These are phyloP conservation scores for Thalpophila matura DNA, from an alignment of 2,888 invertebrate species.

Conservation along the genomic window DNA sequence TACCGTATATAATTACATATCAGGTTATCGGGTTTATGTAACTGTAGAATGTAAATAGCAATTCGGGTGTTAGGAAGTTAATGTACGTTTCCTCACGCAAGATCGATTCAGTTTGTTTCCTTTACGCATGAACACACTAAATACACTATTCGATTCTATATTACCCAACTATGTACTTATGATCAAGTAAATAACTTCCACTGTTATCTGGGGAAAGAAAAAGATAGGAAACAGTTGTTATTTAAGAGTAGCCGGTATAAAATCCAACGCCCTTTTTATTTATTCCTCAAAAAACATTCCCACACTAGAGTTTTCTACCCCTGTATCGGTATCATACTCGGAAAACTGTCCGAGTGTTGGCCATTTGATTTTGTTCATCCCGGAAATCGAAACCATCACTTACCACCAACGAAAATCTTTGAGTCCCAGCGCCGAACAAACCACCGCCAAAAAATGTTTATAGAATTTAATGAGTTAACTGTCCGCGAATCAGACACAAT, in stretches of 20 bases:
- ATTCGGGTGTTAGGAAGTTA: slow-evolving; percentile 54
- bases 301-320: no score
- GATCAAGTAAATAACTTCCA: slow-evolving; percentile 16
- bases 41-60: slow-evolving; percentile 39
- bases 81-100: slow-evolving; percentile 59
- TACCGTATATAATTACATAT: slow-evolving; percentile 38
- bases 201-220: slow-evolving; percentile 22
- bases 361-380: no score
- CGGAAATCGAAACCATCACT: no score
- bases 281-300: no score
- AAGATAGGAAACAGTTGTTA: not conserved
- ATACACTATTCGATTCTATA: slow-evolving; percentile 38
- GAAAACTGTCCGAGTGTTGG: no score
- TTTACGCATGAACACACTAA: slow-evolving; percentile 40
- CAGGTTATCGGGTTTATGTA: slow-evolving; percentile 60
- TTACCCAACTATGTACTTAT: slow-evolving; percentile 39
- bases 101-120: slow-evolving; percentile 42
- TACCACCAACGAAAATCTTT: no score
- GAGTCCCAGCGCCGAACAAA: no score
- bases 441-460: no score
- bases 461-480: no score
- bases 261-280: not conserved
- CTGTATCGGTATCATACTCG: no score
- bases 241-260: not conserved
- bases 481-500: no score